Percentiles rank a stretch among this genome's conserved stretches.
phyloP scores from a whole-genome alignment of 1,140 invertebrate species.

The Pachypsylla venusta region DNA sequence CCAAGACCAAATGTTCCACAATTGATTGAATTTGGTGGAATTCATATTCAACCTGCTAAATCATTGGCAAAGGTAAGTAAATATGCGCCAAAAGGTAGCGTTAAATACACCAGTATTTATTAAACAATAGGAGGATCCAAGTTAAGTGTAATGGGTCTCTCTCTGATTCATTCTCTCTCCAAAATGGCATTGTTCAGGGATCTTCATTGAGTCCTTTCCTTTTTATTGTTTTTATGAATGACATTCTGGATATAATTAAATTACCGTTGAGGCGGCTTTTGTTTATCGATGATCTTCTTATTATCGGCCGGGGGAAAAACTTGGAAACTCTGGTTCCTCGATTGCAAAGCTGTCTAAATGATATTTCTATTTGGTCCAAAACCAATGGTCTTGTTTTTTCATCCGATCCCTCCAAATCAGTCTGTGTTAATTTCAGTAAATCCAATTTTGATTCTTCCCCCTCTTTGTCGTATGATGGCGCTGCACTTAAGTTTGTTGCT shows the following conservation, averaged over 20 bases:
- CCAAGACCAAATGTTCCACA: background rate
- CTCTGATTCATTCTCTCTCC: background rate
- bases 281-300: constrained; percentile 11
- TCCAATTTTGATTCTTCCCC: background rate
- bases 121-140: constrained; percentile 10
- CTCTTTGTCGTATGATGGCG: background rate
- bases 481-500: background rate
- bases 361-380: background rate
- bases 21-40: background rate
- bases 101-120: background rate
- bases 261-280: background rate
- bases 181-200: constrained; percentile 14
- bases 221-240: constrained; percentile 5
- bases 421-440: background rate
- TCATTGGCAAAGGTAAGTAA: no score
- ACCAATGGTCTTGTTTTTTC: constrained; percentile 1
- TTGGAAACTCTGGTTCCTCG: background rate
- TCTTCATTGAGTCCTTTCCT: constrained; percentile 11
- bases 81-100: no score
- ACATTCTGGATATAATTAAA: background rate
- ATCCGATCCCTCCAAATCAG: background rate
- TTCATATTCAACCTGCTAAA: background rate
- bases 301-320: background rate
- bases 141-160: background rate
- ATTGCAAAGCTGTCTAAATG: constrained; percentile 1